Percentiles rank a stretch among this genome's conserved stretches.
Evolutionary conservation across 2,888 invertebrate species (phyloP).

Genomic region (Xanthorhoe spadicearia): DNA sequence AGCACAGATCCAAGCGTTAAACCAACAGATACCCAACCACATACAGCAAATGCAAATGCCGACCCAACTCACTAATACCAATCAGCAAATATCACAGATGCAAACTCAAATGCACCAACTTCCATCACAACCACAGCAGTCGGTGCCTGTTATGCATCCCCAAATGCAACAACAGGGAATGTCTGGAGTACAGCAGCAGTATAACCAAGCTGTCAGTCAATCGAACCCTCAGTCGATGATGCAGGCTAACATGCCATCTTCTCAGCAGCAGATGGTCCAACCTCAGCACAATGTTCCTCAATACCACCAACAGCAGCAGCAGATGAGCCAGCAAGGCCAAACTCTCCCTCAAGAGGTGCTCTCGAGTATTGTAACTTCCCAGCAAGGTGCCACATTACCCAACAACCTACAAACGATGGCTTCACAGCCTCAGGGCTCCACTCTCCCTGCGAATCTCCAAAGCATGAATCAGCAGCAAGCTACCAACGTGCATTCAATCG

Average conservation of each 20-base stretch:
- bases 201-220: constrained; percentile 80
- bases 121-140: constrained; percentile 81
- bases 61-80: constrained; percentile 71
- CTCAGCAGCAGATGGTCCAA: constrained; percentile 80
- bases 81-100: constrained; percentile 81
- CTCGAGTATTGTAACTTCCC: constrained; percentile 78
- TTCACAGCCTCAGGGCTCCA: constrained; percentile 84
- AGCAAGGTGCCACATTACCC: constrained; percentile 79
- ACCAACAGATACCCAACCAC: constrained; percentile 84
- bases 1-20: constrained; percentile 80
- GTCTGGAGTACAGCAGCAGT: constrained; percentile 81
- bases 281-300: constrained; percentile 80
- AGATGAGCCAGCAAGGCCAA: constrained; percentile 80
- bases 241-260: constrained; percentile 73
- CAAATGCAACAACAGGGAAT: constrained; percentile 80
- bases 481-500: constrained; percentile 71
- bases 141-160: constrained; percentile 79
- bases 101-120: constrained; percentile 82
- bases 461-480: constrained; percentile 80
- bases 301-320: constrained; percentile 79
- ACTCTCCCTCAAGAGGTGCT: constrained; percentile 80
- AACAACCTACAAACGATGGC: constrained; percentile 77
- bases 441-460: constrained; percentile 86
- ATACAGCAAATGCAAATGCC: constrained; percentile 83
- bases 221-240: constrained; percentile 77